These are phyloP conservation scores for Pollenia griseotomentosa DNA, from an alignment of 2,888 invertebrate genomes.

Conservation along the genomic window DNA sequence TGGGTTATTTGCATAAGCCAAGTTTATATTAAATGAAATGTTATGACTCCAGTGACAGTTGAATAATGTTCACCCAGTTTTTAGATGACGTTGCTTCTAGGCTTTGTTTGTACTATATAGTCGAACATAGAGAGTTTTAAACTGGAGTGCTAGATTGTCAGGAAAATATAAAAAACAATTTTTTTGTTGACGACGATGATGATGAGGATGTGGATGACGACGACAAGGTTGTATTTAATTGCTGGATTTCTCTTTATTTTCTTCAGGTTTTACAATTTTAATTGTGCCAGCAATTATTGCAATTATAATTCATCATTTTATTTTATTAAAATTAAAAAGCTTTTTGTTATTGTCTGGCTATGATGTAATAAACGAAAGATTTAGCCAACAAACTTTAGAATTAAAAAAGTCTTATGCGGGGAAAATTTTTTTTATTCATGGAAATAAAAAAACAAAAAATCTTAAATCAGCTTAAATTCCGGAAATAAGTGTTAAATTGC, in stretches of 20 bases:
- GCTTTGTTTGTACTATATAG: constrained; percentile 57
- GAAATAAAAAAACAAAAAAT: constrained; percentile 6
- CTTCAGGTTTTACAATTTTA: constrained; percentile 59
- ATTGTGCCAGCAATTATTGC: constrained; percentile 72
- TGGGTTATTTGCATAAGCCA: constrained; percentile 82
- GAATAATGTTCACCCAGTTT: constrained; percentile 74
- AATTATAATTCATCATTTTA: constrained; percentile 70
- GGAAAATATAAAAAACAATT: background rate
- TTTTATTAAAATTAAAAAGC: constrained; percentile 63
- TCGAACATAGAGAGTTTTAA: constrained; percentile 28
- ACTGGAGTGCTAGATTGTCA: constrained; percentile 38
- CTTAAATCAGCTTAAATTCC: too few species aligned
- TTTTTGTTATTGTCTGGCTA: constrained; percentile 19
- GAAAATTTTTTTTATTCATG: background rate
- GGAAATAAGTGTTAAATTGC: too few species aligned
- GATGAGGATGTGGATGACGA: constrained; percentile 5
- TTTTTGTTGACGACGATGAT: constrained; percentile 26
- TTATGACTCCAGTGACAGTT: constrained; percentile 80
- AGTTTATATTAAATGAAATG: constrained; percentile 80
- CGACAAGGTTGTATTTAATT: constrained; percentile 72
- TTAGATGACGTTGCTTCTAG: constrained; percentile 73
- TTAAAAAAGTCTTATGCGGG: background rate
- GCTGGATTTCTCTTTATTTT: constrained; percentile 67
- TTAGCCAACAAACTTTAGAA: background rate
- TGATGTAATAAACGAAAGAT: constrained; percentile 27